Base-by-base conservation (phyloP, 1,140 invertebrate species). In the Zaprionus tsacasi region DNA sequence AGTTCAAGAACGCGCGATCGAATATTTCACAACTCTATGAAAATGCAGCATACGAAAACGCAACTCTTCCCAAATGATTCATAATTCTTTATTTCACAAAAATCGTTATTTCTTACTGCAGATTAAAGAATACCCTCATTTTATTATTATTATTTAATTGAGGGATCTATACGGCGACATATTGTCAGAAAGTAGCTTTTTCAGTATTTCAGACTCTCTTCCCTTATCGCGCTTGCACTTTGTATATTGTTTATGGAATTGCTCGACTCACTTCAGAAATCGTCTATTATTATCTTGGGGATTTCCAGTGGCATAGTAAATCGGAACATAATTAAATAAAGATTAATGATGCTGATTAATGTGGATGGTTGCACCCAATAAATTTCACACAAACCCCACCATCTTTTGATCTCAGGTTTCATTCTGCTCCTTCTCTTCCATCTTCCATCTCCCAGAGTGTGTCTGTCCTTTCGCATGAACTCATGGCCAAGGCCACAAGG, bases 301-400 rank as follows among this genome's bases (percentile, higher is more conserved):
- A 50, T n/a, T 12, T 21, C 17, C 17, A 21, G 7, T 15, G 15
- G 13, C n/a, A 45, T 17, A 10, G 7, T 17, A 45, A 48, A n/a
- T 6, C 25, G 8, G n/a, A 12, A 1, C 36, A 10, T 25, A 15
- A 7, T 43, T 7, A 43, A 43, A 21, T 21, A 21, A 1, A 66
- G 63, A 66, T 66, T 45, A 57, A 66, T 57, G 38, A 25, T 48
- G 15, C 25, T 66, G 64, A 66, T 66, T 66, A 66, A 66, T 66
- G 54, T 57, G 57, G 64, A 57, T 66, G 54, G 56, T 38, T 57
- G 54, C 52, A 54, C 61, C 27, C 67, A 69, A 54, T 68, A 68
- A 52, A 45, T 54, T 54, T 25, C 45, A 66, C 27, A 56, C 61
- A 36, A 35, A 35, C 6, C 40, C 10, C 0, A 50, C 61, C 45